Evolutionary conservation across 2,113 vertebrate genomes (phyloP), one percentile per base, ranked within the genome.

Genomic region (Elephantulus edwardii): DNA sequence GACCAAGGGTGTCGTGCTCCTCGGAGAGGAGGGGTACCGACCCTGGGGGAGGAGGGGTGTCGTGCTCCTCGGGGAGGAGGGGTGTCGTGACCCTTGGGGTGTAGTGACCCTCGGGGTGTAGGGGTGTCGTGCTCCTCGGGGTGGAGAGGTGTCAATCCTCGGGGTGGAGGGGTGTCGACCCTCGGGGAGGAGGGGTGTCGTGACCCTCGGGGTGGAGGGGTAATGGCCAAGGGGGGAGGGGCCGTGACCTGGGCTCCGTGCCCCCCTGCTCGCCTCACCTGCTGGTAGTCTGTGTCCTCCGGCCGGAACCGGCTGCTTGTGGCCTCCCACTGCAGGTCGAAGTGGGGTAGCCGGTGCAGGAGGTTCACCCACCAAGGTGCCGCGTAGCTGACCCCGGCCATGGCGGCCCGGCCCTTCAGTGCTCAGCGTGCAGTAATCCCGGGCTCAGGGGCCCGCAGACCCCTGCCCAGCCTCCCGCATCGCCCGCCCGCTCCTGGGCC

Each of bases 351-450:
- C 94, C 98, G 98, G 98, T 99, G 99, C 26, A 99, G 96, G 33
- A 99, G 97, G 96, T 96, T 99, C 87, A 98, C 99, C 99, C 99
- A 99, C 99, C 99, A 99, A 17, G 99, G 99, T 74, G 99, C 98
- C 93, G 98, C 98, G 96, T 98, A 99, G 97, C 98, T 98, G 72
- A 99, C 98, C 74, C 98, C 99, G 38, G 98, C 98, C 96, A 99
- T 98, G 98, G 98, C 98, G 91, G 95, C 66, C 91, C 81, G 68
- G 71, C 79, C 58, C 26, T 46, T 52, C 35, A 86, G 72, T 72
- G 68, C 71, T 38, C 68, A 24, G 83, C 83, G 26, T 48, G 91
- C 44, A 17, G 22, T 40, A 68, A 6, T 78, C 52, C 60, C 30
- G 22, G 48, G 81, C 56, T 97, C 93, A 96, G 90, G 85, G 83